Evolutionary conservation across 1,140 invertebrate species (phyloP).

Genomic region (Drosophila burlai): DNA sequence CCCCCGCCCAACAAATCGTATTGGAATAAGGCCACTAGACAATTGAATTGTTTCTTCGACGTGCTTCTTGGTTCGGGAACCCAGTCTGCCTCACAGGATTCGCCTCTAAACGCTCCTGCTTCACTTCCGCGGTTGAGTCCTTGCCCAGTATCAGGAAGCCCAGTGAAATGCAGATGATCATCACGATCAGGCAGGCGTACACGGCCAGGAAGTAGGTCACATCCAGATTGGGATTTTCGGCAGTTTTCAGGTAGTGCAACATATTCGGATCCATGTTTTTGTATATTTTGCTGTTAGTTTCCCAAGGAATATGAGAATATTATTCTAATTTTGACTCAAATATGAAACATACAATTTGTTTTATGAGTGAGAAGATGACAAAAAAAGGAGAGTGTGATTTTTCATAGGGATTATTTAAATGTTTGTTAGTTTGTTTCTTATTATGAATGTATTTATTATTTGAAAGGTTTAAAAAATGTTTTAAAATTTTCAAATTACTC

Average conservation of each 20-base stretch:
- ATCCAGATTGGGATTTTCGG: slow-evolving; percentile 5
- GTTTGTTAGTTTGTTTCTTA: too few species aligned
- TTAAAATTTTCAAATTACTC: too few species aligned
- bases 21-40: slow-evolving; percentile 22
- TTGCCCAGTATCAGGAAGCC: slow-evolving; percentile 12
- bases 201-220: slow-evolving; percentile 17
- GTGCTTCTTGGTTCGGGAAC: not conserved
- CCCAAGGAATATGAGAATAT: not conserved
- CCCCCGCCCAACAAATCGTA: slow-evolving; percentile 14
- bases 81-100: not conserved
- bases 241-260: not conserved
- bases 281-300: not conserved
- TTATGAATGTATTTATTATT: too few species aligned
- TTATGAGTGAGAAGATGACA: not conserved
- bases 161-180: slow-evolving; percentile 22
- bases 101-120: slow-evolving; percentile 12
- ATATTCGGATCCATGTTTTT: slow-evolving; percentile 1
- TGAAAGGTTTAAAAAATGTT: too few species aligned
- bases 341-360: not conserved
- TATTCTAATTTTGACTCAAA: slow-evolving; percentile 6
- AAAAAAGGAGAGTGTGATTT: not conserved
- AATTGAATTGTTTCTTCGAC: slow-evolving; percentile 23
- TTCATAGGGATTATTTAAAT: not conserved
- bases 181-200: slow-evolving; percentile 24
- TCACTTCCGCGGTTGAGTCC: not conserved